Evolutionary conservation across 2,888 invertebrate species (phyloP).

Genomic region (Rhimphoctona megacephalus): DNA sequence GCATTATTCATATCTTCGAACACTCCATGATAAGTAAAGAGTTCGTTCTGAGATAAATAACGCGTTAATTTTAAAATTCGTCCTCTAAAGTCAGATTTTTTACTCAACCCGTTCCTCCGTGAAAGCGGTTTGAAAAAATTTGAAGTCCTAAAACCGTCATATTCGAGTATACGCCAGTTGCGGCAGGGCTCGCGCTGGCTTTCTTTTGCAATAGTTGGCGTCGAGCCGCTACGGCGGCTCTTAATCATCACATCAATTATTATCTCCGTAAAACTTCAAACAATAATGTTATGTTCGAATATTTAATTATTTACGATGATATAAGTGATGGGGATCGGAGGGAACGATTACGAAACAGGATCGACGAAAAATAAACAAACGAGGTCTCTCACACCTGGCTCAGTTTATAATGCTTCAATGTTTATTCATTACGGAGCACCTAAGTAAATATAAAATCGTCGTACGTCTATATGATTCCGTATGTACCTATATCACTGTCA

Average conservation of each 20-base stretch:
- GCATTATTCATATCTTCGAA: too few relatives aligned
- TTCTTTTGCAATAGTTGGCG: too few relatives aligned
- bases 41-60: background rate
- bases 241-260: background rate
- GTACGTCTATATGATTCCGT: conserved; percentile 80
- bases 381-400: background rate
- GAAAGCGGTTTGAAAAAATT: too few relatives aligned
- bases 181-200: too few relatives aligned
- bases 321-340: background rate
- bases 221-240: too few relatives aligned
- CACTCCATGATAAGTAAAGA: background rate
- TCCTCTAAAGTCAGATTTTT: too few relatives aligned
- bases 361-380: background rate
- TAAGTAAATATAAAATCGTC: conserved; percentile 82
- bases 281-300: background rate
- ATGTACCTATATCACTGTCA: conserved; percentile 81
- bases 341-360: background rate
- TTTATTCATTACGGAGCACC: conserved; percentile 81
- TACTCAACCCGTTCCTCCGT: too few relatives aligned
- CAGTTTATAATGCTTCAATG: conserved; percentile 70
- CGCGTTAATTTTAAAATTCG: background rate
- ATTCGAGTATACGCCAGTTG: too few relatives aligned
- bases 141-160: too few relatives aligned
- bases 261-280: background rate
- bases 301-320: background rate